phyloP scores from a whole-genome alignment of 2,797 vertebrate species.

The Acanthiza pusilla region DNA sequence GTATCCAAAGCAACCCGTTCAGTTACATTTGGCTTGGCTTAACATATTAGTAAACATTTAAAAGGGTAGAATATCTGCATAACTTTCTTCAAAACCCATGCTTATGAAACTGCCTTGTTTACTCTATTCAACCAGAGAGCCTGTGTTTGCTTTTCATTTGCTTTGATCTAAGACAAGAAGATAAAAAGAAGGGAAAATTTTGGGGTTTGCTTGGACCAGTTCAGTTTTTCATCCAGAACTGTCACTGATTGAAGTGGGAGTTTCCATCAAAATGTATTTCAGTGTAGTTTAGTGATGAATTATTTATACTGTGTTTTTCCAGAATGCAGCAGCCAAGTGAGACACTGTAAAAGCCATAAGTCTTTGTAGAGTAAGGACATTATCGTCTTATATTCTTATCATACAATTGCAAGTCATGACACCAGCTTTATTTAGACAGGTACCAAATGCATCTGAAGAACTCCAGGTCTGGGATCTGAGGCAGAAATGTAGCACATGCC shows the following conservation, averaged over 20 bases:
- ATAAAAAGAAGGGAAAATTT: background rate
- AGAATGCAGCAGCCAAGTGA: background rate
- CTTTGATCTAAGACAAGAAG: background rate
- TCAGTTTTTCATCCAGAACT: background rate
- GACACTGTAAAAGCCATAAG: background rate
- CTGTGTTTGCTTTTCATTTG: background rate
- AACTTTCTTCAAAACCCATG: background rate
- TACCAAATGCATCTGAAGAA: background rate
- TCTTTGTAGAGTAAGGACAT: background rate
- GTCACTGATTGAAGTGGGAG: background rate
- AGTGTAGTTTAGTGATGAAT: background rate
- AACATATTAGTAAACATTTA: background rate
- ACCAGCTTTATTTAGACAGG: background rate
- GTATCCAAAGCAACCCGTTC: background rate
- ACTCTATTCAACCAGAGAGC: background rate
- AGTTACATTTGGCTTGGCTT: background rate
- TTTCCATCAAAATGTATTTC: background rate
- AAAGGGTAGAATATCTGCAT: background rate
- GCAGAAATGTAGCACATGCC: background rate
- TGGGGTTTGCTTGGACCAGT: background rate
- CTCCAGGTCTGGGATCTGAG: background rate
- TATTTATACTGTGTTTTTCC: background rate
- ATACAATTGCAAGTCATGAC: background rate
- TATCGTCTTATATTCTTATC: background rate
- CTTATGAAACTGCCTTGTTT: conserved; percentile 10